Conservation (phyloP, 2,113 vertebrate species). For the Edolisoma coerulescens region DNA sequence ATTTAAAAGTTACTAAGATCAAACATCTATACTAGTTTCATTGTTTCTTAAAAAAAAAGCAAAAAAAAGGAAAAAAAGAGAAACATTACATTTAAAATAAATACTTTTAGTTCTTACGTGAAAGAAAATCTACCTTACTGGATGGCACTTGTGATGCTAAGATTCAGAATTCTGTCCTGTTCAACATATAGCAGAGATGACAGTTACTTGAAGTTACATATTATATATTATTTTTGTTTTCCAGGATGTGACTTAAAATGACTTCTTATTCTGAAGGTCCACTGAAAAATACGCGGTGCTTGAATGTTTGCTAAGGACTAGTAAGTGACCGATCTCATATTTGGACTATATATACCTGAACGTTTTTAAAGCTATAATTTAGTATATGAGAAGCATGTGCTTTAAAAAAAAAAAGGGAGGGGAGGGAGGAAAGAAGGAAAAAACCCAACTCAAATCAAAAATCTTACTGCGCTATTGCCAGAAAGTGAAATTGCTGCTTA, state of each 20-base stretch:
- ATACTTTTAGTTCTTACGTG: background rate
- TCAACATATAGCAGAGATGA: background rate
- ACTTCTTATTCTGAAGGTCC: conserved; percentile 27
- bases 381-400: background rate
- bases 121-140: background rate
- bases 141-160: background rate
- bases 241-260: conserved; percentile 53
- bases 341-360: background rate
- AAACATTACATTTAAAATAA: background rate
- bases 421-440: no score
- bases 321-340: conserved; percentile 22
- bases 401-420: background rate
- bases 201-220: background rate
- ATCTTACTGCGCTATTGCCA: background rate
- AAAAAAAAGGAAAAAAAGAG: background rate
- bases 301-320: conserved; percentile 34
- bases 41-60: background rate
- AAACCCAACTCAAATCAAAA: background rate
- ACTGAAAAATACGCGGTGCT: conserved; percentile 9
- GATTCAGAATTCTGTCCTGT: background rate
- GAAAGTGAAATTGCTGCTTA: background rate
- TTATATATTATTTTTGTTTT: background rate
- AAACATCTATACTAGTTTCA: background rate
- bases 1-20: background rate
- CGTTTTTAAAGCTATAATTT: background rate